phyloP scores from a whole-genome alignment of 2,888 invertebrate genomes.

The Protophormia terraenovae region DNA sequence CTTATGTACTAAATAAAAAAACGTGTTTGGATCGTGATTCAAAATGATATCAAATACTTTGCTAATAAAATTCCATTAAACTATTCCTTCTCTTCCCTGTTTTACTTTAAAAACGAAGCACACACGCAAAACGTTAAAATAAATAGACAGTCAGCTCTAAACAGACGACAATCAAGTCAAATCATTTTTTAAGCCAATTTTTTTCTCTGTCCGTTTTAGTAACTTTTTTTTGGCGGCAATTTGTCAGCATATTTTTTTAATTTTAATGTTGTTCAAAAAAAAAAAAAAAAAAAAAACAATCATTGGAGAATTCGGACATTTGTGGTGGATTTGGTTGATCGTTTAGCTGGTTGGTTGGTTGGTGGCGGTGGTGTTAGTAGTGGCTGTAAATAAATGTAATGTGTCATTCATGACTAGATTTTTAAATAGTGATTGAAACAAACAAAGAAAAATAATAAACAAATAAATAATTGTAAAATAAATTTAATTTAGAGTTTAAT shows the following conservation, averaged over 20 bases:
- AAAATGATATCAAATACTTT: too few relatives aligned
- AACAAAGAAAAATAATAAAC: too few relatives aligned
- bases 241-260: conserved; percentile 51
- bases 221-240: conserved; percentile 49
- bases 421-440: conserved; percentile 45
- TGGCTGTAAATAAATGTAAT: conserved; percentile 17
- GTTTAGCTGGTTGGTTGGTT: not conserved
- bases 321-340: not conserved
- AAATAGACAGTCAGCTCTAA: conserved; percentile 23
- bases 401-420: conserved; percentile 59
- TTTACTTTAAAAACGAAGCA: conserved; percentile 20
- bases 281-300: too few relatives aligned
- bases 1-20: too few relatives aligned
- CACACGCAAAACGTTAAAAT: conserved; percentile 23
- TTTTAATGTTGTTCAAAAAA: conserved; percentile 18
- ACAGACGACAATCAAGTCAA: conserved; percentile 22
- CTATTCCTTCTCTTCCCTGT: not conserved
- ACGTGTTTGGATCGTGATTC: too few relatives aligned
- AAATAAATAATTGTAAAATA: conserved; percentile 29
- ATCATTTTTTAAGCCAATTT: conserved; percentile 32
- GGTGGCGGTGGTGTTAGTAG: not conserved
- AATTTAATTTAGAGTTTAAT: conserved; percentile 9
- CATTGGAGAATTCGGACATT: conserved; percentile 30
- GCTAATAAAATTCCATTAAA: not conserved
- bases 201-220: not conserved